These are phyloP conservation scores for Drosophila antonietae DNA, from an alignment of 2,888 invertebrate species.

Conservation along the genomic window DNA sequence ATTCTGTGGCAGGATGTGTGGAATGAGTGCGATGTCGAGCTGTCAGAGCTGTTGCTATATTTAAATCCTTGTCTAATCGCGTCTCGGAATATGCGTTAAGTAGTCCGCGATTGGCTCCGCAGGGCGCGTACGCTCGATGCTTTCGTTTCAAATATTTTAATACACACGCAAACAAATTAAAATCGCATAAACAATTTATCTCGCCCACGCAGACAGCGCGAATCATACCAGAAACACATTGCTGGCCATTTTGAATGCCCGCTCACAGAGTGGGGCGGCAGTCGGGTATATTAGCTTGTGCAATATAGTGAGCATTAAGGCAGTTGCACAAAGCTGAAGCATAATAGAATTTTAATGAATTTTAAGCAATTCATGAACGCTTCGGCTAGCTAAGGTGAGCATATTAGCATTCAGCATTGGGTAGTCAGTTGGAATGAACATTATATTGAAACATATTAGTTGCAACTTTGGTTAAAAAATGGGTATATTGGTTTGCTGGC, in stretches of 20 bases:
- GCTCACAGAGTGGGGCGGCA: not conserved
- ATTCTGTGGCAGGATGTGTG: not conserved
- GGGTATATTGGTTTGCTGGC: not conserved
- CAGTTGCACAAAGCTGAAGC: too few species aligned
- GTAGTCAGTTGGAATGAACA: not conserved
- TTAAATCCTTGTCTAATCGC: constrained; percentile 23
- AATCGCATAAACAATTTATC: constrained; percentile 62
- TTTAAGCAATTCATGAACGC: not conserved
- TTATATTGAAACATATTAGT: not conserved
- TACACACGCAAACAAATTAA: constrained; percentile 59
- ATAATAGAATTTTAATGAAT: too few species aligned
- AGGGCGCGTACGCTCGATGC: constrained; percentile 16
- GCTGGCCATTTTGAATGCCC: constrained; percentile 27
- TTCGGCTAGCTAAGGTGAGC: fast-evolving
- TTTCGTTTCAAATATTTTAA: constrained; percentile 60
- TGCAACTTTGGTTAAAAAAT: not conserved
- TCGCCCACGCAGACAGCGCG: constrained; percentile 31
- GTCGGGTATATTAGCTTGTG: not conserved
- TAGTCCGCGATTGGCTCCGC: not conserved
- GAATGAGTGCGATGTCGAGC: not conserved
- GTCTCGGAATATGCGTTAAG: constrained; percentile 20
- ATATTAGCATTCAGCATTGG: not conserved
- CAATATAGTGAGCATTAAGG: too few species aligned
- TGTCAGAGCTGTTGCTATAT: not conserved
- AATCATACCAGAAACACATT: constrained; percentile 42